A percentile compares a stretch with the other conserved stretches of the same genome.
Conservation (phyloP, 1,140 invertebrate species). For the Conus ventricosus region DNA sequence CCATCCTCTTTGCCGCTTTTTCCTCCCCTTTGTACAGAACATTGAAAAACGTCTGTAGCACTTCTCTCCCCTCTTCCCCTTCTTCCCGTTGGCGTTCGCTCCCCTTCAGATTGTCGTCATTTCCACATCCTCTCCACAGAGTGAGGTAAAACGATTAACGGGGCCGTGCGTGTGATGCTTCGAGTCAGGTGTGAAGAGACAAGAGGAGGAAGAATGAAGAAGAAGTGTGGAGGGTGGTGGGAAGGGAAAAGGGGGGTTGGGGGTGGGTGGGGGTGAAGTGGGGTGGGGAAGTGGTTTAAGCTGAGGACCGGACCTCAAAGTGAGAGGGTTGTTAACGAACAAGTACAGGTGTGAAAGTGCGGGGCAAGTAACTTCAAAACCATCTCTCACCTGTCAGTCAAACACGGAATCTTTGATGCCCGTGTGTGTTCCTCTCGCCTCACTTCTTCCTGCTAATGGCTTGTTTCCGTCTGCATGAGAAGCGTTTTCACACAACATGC, state of each 20-base stretch:
- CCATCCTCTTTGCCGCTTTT: neutral
- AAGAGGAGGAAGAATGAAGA: neutral
- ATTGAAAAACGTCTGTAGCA: neutral
- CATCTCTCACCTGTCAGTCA: neutral
- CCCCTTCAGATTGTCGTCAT: neutral
- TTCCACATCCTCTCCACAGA: neutral
- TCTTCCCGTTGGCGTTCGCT: neutral
- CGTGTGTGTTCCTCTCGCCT: slow-evolving; percentile 6
- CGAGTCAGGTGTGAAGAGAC: slow-evolving; percentile 1
- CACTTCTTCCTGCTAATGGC: neutral
- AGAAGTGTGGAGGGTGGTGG: neutral
- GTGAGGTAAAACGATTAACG: slow-evolving; percentile 7
- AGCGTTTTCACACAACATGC: neutral
- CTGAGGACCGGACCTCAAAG: neutral
- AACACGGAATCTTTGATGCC: neutral
- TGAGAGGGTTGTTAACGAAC: slow-evolving; percentile 2
- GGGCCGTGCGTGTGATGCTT: neutral
- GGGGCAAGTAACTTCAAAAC: neutral
- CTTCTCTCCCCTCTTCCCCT: neutral
- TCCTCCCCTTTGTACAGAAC: neutral
- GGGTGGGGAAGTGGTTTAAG: neutral
- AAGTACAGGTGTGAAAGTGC: slow-evolving; percentile 6
- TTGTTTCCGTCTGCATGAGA: neutral
- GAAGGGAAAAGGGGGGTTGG: neutral
- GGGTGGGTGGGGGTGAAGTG: too few species aligned